phyloP scores from a whole-genome alignment of 2,113 vertebrate species.

The Raja brachyura region DNA sequence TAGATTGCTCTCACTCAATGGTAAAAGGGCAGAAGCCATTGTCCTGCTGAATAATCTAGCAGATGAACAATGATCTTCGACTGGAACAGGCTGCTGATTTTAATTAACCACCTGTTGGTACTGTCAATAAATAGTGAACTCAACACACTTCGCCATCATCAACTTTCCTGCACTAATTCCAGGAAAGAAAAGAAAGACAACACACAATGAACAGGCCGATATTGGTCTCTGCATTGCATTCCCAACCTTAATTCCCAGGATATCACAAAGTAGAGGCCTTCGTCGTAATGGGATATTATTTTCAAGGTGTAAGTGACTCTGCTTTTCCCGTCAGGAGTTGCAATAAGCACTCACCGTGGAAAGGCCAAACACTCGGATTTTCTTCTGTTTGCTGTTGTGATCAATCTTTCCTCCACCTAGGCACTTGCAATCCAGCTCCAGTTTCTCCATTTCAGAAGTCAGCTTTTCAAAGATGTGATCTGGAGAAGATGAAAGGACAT shows the following conservation, averaged over 20 bases:
- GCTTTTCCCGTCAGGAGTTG: not conserved
- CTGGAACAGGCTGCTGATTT: not conserved
- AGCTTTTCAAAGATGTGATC: conserved; percentile 85
- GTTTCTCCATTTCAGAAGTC: conserved; percentile 64
- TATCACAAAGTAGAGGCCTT: not conserved
- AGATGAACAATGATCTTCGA: not conserved
- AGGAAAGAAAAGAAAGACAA: not conserved
- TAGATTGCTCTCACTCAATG: not conserved
- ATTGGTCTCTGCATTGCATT: not conserved
- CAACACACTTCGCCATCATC: not conserved
- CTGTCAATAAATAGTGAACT: not conserved
- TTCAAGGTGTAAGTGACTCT: not conserved
- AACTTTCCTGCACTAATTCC: not conserved
- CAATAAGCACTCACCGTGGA: conserved; percentile 67
- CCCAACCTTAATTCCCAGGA: not conserved
- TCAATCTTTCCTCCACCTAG: conserved; percentile 84
- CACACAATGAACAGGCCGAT: not conserved
- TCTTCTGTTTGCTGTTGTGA: conserved; percentile 73
- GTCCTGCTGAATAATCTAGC: not conserved
- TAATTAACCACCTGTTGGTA: not conserved
- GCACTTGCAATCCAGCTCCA: conserved; percentile 72
- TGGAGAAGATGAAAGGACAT: conserved; percentile 43
- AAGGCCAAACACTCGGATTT: conserved; percentile 73
- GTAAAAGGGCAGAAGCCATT: not conserved
- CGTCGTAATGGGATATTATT: not conserved